A percentile compares a stretch with the other conserved stretches of the same genome.
Conservation (phyloP, 1,140 invertebrate genomes). For the Drosophila subpulchrella region DNA sequence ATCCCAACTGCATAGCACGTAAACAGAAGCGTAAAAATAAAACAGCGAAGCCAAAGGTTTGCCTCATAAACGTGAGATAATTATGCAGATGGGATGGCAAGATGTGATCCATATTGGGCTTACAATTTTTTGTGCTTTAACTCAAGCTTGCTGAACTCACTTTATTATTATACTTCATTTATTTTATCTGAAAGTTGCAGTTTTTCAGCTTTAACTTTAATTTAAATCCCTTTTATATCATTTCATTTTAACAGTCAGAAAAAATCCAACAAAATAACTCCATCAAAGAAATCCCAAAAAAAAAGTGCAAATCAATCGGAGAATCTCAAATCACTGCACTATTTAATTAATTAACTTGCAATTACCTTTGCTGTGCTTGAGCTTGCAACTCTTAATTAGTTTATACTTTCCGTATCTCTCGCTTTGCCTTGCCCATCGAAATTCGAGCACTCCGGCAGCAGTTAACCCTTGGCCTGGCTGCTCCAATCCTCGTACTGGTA, state of each 20-base stretch:
- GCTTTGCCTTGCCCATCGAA: not conserved
- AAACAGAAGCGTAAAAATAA: conserved; percentile 25
- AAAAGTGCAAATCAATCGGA: conserved; percentile 12
- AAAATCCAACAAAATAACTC: not conserved
- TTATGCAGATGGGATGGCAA: conserved; percentile 17
- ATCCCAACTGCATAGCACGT: conserved; percentile 48
- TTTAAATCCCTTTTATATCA: too few relatives aligned
- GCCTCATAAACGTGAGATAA: conserved; percentile 37
- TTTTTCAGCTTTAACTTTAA: too few relatives aligned
- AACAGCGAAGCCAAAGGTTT: conserved; percentile 22
- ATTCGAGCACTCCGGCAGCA: conserved; percentile 17
- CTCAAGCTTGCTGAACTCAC: too few relatives aligned
- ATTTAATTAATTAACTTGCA: conserved; percentile 40
- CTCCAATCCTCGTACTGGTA: conserved; percentile 23
- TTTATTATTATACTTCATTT: too few relatives aligned
- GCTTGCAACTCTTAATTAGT: conserved; percentile 31
- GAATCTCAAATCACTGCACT: conserved; percentile 13
- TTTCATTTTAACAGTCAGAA: not conserved
- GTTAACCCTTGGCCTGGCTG: conserved; percentile 10
- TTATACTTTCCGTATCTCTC: conserved; percentile 30
- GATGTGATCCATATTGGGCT: not conserved
- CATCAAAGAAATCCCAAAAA: not conserved
- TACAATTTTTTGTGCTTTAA: not conserved
- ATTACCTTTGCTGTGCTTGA: conserved; percentile 23
- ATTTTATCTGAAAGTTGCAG: too few relatives aligned